Percentiles rank a stretch among this genome's conserved stretches.
Evolutionary conservation across 1,140 invertebrate species (phyloP).

Genomic region (Littorina saxatilis): DNA sequence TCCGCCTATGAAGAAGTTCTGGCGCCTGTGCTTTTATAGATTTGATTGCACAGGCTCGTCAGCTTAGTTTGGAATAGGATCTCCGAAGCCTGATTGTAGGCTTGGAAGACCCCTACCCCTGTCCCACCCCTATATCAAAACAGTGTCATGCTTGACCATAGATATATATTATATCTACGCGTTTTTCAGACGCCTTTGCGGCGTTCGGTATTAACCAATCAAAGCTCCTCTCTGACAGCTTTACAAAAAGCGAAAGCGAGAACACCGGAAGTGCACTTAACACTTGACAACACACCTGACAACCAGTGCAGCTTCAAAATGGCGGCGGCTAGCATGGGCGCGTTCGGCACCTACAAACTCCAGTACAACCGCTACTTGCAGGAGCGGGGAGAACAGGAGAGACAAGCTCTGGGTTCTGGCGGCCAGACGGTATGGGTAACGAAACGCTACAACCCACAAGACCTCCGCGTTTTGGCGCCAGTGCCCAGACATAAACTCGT

Average conservation of each 20-base stretch:
- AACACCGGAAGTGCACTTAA: not conserved
- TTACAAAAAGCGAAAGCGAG: not conserved
- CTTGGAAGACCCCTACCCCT: too few species aligned
- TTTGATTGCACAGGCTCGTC: not conserved
- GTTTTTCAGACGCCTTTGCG: not conserved
- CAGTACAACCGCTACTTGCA: constrained; percentile 59
- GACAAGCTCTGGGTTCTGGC: constrained; percentile 30
- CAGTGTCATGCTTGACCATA: too few species aligned
- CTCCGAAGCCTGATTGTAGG: too few species aligned
- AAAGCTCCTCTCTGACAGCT: too few species aligned
- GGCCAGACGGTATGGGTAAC: constrained; percentile 66
- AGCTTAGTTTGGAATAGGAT: too few species aligned
- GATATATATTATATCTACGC: too few species aligned
- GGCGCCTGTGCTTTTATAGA: not conserved
- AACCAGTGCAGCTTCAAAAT: constrained; percentile 49
- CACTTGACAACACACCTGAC: not conserved
- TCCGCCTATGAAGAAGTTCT: too few species aligned
- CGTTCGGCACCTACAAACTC: constrained; percentile 64
- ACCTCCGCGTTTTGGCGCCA: constrained; percentile 65
- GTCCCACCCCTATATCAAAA: too few species aligned
- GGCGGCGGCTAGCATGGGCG: constrained; percentile 66
- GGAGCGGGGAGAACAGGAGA: constrained; percentile 52
- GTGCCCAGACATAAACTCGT: constrained; percentile 68
- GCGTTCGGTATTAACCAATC: not conserved
- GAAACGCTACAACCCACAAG: constrained; percentile 67